Conservation (phyloP, 2,888 invertebrate genomes). For the Cheilosia vulpina region DNA sequence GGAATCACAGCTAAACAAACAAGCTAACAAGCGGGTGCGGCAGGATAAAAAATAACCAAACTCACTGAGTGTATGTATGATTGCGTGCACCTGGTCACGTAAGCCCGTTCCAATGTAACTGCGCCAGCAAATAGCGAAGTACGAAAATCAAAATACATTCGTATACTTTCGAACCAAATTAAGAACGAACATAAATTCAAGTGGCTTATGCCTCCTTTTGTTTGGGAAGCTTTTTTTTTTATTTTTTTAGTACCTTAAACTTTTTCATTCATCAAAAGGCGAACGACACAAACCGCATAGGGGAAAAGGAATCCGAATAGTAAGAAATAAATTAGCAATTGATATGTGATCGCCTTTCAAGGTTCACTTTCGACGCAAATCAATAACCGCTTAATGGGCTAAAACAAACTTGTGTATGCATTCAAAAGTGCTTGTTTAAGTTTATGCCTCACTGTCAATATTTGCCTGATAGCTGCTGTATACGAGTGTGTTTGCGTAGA, state of each 20-base stretch:
- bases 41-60: constrained; percentile 65
- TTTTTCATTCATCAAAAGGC: constrained; percentile 49
- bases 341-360: constrained; percentile 64
- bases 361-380: constrained; percentile 56
- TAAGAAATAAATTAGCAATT: constrained; percentile 44
- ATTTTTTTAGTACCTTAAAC: constrained; percentile 10
- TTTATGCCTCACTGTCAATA: constrained; percentile 15
- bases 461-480: not conserved
- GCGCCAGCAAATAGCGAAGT: not conserved
- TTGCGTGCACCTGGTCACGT: constrained; percentile 67
- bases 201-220: not conserved
- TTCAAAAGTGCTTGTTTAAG: constrained; percentile 38
- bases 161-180: constrained; percentile 51
- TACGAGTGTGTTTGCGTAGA: not conserved
- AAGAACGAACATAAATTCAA: constrained; percentile 60
- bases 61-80: not conserved
- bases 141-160: not conserved
- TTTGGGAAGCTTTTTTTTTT: constrained; percentile 12
- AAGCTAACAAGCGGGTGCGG: constrained; percentile 54
- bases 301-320: constrained; percentile 18
- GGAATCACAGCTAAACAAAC: constrained; percentile 51
- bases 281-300: not conserved
- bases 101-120: constrained; percentile 41
- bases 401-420: constrained; percentile 40
- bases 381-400: constrained; percentile 69